A percentile compares a stretch with the other conserved stretches of the same genome.
Evolutionary conservation across 2,888 invertebrate genomes (phyloP).

Genomic region (Cenopis cana): DNA sequence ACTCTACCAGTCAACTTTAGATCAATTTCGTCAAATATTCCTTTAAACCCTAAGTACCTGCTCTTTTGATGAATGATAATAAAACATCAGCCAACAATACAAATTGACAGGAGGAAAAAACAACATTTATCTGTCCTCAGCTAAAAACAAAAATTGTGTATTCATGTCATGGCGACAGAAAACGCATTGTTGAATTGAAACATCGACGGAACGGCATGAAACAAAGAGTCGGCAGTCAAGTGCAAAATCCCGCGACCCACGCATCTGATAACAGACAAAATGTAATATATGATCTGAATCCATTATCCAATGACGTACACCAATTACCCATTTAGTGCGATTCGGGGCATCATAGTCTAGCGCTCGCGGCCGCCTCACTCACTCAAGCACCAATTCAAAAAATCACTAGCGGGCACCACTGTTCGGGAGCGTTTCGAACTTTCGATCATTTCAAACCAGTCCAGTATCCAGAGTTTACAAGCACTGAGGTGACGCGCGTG

Average conservation of each 20-base stretch:
- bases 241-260: conserved; percentile 78
- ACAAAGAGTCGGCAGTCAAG: conserved; percentile 76
- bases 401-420: conserved; percentile 79
- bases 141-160: conserved; percentile 64
- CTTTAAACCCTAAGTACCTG: background rate
- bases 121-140: conserved; percentile 22
- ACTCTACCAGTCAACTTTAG: too few relatives aligned
- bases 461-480: conserved; percentile 64
- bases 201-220: conserved; percentile 68
- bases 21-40: background rate
- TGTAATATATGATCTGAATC: conserved; percentile 77
- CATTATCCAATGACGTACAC: conserved; percentile 84
- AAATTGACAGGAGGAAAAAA: conserved; percentile 22
- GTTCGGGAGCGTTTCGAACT: conserved; percentile 63
- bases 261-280: conserved; percentile 69
- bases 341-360: conserved; percentile 77
- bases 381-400: conserved; percentile 80
- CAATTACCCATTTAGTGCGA: conserved; percentile 85
- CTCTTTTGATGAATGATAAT: background rate
- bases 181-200: conserved; percentile 73
- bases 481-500: conserved; percentile 71
- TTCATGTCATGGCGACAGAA: conserved; percentile 73
- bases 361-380: conserved; percentile 79
- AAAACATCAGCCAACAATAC: conserved; percentile 12
- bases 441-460: conserved; percentile 71